Evolutionary conservation across 2,113 vertebrate species (phyloP), one percentile per base, ranked within the genome.

Genomic region (Henicopernis longicauda): DNA sequence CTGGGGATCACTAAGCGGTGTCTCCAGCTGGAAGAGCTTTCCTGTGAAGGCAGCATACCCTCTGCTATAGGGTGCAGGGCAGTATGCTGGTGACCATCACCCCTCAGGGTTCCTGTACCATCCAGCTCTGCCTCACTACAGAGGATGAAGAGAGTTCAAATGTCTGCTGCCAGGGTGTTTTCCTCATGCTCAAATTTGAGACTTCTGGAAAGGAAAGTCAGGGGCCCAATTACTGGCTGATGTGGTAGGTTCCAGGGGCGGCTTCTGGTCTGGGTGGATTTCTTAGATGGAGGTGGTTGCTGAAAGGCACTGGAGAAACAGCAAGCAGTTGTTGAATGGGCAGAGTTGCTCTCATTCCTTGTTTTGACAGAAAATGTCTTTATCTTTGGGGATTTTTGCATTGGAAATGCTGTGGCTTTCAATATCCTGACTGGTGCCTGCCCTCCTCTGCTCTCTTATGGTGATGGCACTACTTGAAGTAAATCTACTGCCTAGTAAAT

Each of bases 141-240:
- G 31, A 26, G 59, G 80, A 59, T 42, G 11, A 49, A 29, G 38
- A 47, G 20, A 38, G 16, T 26, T 73, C n/a, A 49, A 18, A n/a
- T 57, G 3, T 49, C 65, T 2, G 0, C 5, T 67, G 31, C 11
- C 15, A 59, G 5, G 26, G 27, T 0, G 0, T 29, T 50, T 47
- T 69, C 15, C 38, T 40, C 1, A 1, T 32, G 16, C 40, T 83
- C 3, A 0, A 47, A n/a, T 13, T 7, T 73, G 67, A 83, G 36
- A 6, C 13, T 77, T 86, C 18, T 57, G 17, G 23, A 57, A 74
- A 50, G 31, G 50, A 20, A 76, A 54, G 22, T 26, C 58, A 31
- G 49, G 17, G n/a, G 3, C 18, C n/a, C 1, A 0, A 0, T 10
- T 72, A 22, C 14, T 4, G 13, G 9, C 44, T 62, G 47, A 34